Evolutionary conservation across 37 sponge, comb jelly and placozoan species (phyloP).

Genomic region (Ephydatia muelleri): DNA sequence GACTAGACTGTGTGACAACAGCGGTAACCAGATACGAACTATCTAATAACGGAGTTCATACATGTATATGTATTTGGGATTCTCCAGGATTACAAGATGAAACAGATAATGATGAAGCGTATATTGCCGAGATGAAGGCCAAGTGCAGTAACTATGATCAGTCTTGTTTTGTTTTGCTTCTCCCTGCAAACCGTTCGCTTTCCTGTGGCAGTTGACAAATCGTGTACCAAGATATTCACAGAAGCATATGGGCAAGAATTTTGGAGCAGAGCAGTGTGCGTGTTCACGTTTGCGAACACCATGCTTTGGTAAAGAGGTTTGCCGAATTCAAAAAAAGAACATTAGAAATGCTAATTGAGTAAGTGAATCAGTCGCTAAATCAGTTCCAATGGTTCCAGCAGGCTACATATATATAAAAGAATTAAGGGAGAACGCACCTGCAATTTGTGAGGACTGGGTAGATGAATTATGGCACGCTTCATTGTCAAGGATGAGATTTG

Average conservation of each 20-base stretch:
- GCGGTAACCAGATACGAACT: background rate
- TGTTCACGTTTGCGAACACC: background rate
- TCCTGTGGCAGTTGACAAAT: background rate
- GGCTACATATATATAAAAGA: background rate
- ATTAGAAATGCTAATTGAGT: background rate
- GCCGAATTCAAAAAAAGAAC: background rate
- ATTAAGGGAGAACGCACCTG: background rate
- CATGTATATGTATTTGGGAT: background rate
- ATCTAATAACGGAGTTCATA: background rate
- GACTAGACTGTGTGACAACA: background rate
- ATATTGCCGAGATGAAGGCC: conserved; percentile 2
- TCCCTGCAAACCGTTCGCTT: background rate
- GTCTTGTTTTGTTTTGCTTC: background rate
- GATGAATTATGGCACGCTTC: background rate
- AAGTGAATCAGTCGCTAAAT: background rate
- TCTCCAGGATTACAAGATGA: conserved; percentile 5
- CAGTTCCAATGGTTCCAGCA: background rate
- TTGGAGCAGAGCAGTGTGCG: conserved; percentile 1
- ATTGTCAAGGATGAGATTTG: background rate
- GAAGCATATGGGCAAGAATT: background rate
- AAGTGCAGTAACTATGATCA: background rate
- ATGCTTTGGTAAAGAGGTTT: background rate
- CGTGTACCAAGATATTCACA: background rate
- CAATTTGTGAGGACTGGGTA: background rate
- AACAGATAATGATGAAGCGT: background rate